Conservation (phyloP, 2,888 invertebrate species). For the Meta bourneti region DNA sequence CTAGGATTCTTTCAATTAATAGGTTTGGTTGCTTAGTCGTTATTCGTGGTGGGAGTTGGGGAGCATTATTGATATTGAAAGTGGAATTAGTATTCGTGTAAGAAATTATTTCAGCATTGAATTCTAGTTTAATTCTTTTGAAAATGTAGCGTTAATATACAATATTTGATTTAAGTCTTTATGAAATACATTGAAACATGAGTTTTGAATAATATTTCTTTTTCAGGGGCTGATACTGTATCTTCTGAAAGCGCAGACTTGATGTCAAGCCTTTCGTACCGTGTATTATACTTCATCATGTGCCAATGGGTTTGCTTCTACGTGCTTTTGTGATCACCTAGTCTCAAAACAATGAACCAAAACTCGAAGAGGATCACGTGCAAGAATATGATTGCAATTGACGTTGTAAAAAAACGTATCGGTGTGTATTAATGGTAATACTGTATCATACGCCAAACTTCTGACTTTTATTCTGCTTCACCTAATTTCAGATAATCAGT, state of each 20-base stretch:
- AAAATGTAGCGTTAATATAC: too few relatives aligned
- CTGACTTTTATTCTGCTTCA: conserved; percentile 63
- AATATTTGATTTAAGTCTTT: too few relatives aligned
- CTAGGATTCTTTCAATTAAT: too few relatives aligned
- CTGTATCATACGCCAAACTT: conserved; percentile 56
- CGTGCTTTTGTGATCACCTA: conserved; percentile 51
- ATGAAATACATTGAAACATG: too few relatives aligned
- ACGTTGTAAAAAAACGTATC: neutral
- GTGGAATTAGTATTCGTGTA: too few relatives aligned
- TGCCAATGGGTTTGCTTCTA: conserved; percentile 61
- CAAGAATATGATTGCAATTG: neutral
- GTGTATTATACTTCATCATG: conserved; percentile 51
- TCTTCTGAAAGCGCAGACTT: conserved; percentile 15
- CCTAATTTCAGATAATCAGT: conserved; percentile 73
- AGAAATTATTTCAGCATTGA: too few relatives aligned
- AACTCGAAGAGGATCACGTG: neutral
- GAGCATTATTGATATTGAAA: too few relatives aligned
- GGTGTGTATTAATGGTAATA: conserved; percentile 19
- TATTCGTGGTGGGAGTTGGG: too few relatives aligned
- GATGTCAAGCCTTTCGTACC: conserved; percentile 3
- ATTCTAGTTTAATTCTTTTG: too few relatives aligned
- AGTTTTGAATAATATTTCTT: neutral
- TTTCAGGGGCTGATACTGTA: conserved; percentile 44
- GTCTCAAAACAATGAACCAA: neutral
- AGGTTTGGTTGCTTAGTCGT: too few relatives aligned